phyloP scores from a whole-genome alignment of 2,797 vertebrate genomes.

The Phataginus tricuspis region DNA sequence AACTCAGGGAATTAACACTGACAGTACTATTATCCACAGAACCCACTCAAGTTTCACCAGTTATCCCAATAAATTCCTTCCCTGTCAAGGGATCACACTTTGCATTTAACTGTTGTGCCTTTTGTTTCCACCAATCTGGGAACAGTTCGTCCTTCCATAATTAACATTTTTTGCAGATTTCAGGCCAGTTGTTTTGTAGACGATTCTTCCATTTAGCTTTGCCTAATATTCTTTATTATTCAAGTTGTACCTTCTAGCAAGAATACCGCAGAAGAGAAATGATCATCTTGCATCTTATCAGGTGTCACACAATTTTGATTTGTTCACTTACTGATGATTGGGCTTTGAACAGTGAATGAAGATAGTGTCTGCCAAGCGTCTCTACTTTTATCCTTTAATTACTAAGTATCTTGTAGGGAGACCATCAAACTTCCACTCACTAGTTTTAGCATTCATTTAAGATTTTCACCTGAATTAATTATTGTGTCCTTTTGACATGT shows the following conservation, averaged over 20 bases:
- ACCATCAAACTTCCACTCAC: not conserved
- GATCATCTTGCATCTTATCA: not conserved
- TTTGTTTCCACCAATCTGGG: not conserved
- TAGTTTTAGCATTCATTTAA: constrained; percentile 22
- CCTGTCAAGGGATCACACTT: not conserved
- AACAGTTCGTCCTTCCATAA: constrained; percentile 8
- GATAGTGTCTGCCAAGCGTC: not conserved
- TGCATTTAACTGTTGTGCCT: not conserved
- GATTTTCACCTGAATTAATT: not conserved
- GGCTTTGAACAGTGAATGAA: not conserved
- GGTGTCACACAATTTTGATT: not conserved
- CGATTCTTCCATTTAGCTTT: not conserved
- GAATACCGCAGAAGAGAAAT: not conserved
- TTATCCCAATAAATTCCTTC: not conserved
- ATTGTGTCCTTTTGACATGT: not conserved
- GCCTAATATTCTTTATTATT: not conserved
- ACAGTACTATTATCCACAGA: not conserved
- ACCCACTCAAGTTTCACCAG: not conserved
- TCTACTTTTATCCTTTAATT: not conserved
- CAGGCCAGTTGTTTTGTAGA: not conserved
- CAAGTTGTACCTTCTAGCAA: not conserved
- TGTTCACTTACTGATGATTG: not conserved
- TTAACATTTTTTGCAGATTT: constrained; percentile 30
- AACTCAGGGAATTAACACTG: not conserved
- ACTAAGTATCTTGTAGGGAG: not conserved